Evolutionary conservation across 1,140 invertebrate genomes (phyloP), one percentile per base, ranked within the genome.

Genomic region (Halyomorpha halys): DNA sequence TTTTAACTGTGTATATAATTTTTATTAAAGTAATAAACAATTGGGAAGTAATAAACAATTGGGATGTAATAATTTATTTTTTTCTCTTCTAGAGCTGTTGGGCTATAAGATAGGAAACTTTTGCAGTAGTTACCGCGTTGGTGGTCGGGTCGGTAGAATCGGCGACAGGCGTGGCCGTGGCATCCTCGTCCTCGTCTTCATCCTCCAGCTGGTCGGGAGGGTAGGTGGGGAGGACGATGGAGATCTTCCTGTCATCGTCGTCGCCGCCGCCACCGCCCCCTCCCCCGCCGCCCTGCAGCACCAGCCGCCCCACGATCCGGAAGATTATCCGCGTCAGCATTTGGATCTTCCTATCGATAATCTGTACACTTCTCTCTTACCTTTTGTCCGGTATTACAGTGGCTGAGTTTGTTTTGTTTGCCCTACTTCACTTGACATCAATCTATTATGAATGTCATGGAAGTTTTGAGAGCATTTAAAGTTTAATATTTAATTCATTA

Each of bases 331-430:
- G 78, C 66, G 83, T 81, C 72, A 88, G 80, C 74, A 79, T 75
- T 77, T 86, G 86, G 74, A 86, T 83, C 76, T 85, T 86, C 74
- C 83, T 77, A 80, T 87, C 85, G 77, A 88, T 79, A 16, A 56
- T 56, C 44, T 62, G n/a, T 18, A 61, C 21, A 62, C 45, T 21
- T 25, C 45, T 49, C n/a, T 47, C 60, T 47, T 49, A 45, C 49
- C 44, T 49, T 49, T 16, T 30, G 21, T 39, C 23, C 39, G 27
- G 39, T 39, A 27, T 27, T 39, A 16, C 39, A 59, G 27, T 59
- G 56, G 39, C 21, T 27, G 23, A 59, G n/a, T 59, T 27, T 27
- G 21, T 39, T 56, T 25, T 56, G 15, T 16, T 3, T 3, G 54
- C 23, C 5, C 18, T 27, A 59, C 8, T 14, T n/a, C 8, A 34